A percentile compares a stretch with the other conserved stretches of the same genome.
Conservation (phyloP, 53 echinoderm and acorn worm genomes). For the Luidia sarsii region DNA sequence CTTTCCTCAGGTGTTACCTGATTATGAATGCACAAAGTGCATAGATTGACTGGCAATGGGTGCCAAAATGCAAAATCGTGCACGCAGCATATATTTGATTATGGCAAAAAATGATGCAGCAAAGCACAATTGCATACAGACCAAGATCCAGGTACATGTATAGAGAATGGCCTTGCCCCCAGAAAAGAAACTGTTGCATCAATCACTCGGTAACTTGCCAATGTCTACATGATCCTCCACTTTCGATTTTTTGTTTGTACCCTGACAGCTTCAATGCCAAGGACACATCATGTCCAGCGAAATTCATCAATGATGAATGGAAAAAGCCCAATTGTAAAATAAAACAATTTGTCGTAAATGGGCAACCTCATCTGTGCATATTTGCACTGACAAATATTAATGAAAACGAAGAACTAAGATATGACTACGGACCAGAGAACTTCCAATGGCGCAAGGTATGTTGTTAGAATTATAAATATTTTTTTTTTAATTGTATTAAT, state of each 20-base stretch:
- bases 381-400: slow-evolving; percentile 39
- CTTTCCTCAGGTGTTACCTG: neutral
- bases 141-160: neutral
- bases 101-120: neutral
- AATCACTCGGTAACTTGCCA: slow-evolving; percentile 4
- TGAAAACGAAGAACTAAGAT: slow-evolving; percentile 47
- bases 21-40: neutral
- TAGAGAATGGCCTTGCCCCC: neutral
- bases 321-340: slow-evolving; percentile 49
- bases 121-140: neutral
- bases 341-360: slow-evolving; percentile 35
- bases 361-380: slow-evolving; percentile 45
- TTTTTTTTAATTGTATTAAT: neutral
- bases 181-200: neutral
- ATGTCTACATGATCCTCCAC: slow-evolving; percentile 1
- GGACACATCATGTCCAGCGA: slow-evolving; percentile 44
- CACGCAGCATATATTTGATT: neutral
- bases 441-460: slow-evolving; percentile 65
- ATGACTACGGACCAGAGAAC: slow-evolving; percentile 52
- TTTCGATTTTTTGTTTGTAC: neutral
- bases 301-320: slow-evolving; percentile 55
- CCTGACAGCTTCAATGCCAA: slow-evolving; percentile 17
- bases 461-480: neutral
- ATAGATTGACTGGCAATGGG: neutral
- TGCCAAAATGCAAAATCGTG: neutral